Evolutionary conservation across 2,888 invertebrate genomes (phyloP), one percentile per base, ranked within the genome.

Genomic region (Peribatodes rhomboidaria): DNA sequence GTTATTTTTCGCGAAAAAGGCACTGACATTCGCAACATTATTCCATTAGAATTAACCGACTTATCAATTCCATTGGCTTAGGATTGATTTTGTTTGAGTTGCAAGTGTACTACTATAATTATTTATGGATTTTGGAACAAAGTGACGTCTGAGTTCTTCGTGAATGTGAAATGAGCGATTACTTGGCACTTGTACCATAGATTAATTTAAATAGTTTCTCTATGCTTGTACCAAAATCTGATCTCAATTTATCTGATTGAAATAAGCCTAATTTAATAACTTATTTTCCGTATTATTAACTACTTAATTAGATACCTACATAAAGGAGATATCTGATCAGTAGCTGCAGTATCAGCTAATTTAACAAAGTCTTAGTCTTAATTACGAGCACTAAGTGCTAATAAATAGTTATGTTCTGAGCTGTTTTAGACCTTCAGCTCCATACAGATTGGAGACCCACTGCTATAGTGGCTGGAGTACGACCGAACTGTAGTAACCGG

Each of bases 141-240:
- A 20, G 33, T 46, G 37, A 37, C 18, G 10, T 54, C 7, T 9
- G 33, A 42, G 7, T 35, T 33, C 18, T 31, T 42, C 31, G 16
- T 59, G 31, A 31, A 31, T 42, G 54, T 42, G 8, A 31, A 55
- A 33, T 33, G 55, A 55, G 20, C 39, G 8, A 35, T 35, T 27
- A 27, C 27, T 27, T 2, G 6, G 2, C 2, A 6, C 27, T 27
- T 27, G 27, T 27, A 27, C 27, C 27, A 27, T 27, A 27, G 2
- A 27, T 27, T 27, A 27, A 27, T 4, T 4, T 27, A 27, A 4
- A 27, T 27, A 27, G 6, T 27, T 27, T 10, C 33, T 52, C 47
- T 60, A 60, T 68, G 61, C 60, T 20, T 61, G 59, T 61, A 66
- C 61, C 68, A 61, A 65, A 65, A 64, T 65, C 66, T 66, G 66